phyloP scores from a whole-genome alignment of 2,797 vertebrate genomes.

The Tenualosa ilisha region DNA sequence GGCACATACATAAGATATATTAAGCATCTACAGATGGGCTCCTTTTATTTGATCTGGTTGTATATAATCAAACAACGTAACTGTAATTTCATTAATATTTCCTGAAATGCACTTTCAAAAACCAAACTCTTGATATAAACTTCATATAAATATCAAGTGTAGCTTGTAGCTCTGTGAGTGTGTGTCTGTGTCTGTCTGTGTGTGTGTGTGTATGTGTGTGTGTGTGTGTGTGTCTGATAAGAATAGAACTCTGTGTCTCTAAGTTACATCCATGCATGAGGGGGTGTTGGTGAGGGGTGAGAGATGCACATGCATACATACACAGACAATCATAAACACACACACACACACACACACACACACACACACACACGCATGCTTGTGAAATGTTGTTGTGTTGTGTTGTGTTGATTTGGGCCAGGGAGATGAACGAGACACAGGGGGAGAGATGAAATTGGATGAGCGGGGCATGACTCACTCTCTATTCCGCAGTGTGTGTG shows the following conservation, averaged over 20 bases:
- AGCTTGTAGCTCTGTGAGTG: neutral
- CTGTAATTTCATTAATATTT: no score
- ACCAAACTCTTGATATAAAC: neutral
- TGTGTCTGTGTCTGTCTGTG: no score
- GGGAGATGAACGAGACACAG: slow-evolving; percentile 7
- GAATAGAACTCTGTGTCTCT: no score
- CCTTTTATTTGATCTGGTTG: no score
- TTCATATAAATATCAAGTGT: no score
- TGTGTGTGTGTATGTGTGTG: neutral
- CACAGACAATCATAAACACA: no score
- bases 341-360: neutral
- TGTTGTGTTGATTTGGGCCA: neutral
- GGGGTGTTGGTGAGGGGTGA: no score
- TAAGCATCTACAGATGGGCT: no score
- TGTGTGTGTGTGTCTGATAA: neutral
- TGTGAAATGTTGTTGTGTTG: neutral
- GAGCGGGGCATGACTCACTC: neutral
- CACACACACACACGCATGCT: neutral
- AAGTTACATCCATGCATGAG: no score
- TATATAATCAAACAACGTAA: no score
- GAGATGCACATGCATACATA: neutral
- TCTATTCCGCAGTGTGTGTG: neutral
- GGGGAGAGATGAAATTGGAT: neutral
- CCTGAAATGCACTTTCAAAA: no score
- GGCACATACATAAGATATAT: no score